A percentile compares a stretch with the other conserved stretches of the same genome.
Conservation (phyloP, 2,888 invertebrate genomes). For the Ceratothoa steindachneri region DNA sequence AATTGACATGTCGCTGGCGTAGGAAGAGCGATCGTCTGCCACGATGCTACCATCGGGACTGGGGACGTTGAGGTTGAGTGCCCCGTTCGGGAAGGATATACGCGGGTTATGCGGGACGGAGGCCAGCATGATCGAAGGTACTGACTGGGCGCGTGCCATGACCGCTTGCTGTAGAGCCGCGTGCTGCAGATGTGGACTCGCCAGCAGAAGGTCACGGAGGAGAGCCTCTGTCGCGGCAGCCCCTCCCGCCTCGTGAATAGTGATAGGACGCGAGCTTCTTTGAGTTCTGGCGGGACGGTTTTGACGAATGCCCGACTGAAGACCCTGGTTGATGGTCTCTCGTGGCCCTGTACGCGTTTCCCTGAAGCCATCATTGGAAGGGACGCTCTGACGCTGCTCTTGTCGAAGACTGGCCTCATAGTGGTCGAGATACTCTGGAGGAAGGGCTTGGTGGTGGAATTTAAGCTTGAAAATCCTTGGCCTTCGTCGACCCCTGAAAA, state of each 20-base stretch:
- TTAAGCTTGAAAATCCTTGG: conserved; percentile 60
- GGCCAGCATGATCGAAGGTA: conserved; percentile 45
- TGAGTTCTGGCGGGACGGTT: conserved; percentile 24
- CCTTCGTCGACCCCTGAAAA: conserved; percentile 43
- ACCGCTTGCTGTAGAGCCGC: conserved; percentile 46
- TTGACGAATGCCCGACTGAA: not conserved
- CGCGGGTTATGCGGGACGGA: not conserved
- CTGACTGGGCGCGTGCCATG: conserved; percentile 44
- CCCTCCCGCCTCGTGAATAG: conserved; percentile 44
- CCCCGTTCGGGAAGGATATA: not conserved
- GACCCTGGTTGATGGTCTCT: not conserved
- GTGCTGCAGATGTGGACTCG: conserved; percentile 43
- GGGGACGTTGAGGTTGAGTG: not conserved
- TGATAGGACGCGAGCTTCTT: conserved; percentile 39
- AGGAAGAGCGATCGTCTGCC: conserved; percentile 51
- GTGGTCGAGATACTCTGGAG: conserved; percentile 72
- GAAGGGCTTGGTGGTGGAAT: conserved; percentile 74
- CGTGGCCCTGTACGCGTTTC: not conserved
- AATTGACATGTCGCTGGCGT: conserved; percentile 87
- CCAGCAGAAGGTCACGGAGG: conserved; percentile 37
- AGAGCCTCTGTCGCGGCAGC: conserved; percentile 46
- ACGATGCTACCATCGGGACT: conserved; percentile 22
- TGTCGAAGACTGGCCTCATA: conserved; percentile 63
- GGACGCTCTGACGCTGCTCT: conserved; percentile 37
- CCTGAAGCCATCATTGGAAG: not conserved